Percentiles rank a stretch among this genome's conserved stretches.
Conservation (phyloP, 1,140 invertebrate genomes). For the Bombus consobrinus region DNA sequence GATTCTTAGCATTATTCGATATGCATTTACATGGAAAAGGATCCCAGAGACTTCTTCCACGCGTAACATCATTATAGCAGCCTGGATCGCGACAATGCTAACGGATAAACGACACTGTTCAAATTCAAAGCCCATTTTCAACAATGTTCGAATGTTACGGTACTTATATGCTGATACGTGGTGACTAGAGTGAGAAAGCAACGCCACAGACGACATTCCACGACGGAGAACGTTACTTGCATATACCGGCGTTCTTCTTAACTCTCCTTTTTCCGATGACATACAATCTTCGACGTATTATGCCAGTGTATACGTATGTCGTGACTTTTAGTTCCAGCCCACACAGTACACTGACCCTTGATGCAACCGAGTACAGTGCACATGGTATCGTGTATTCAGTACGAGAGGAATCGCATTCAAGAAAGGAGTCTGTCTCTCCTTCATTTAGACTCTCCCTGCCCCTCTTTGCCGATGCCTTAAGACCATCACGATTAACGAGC, state of each 20-base stretch:
- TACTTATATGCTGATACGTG: constrained; percentile 1
- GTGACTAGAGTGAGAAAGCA: constrained; percentile 13
- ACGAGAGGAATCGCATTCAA: constrained; percentile 49
- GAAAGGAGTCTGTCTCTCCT: not conserved
- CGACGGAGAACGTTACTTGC: constrained; percentile 27
- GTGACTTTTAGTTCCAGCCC: constrained; percentile 65
- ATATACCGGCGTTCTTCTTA: constrained; percentile 33
- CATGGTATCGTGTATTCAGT: constrained; percentile 60
- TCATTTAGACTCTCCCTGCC: not conserved
- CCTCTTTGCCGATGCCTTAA: constrained; percentile 24
- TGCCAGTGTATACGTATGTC: constrained; percentile 48
- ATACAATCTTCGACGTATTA: constrained; percentile 61
- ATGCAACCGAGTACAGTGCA: constrained; percentile 59
- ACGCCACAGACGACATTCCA: constrained; percentile 38
- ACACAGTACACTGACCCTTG: constrained; percentile 66
- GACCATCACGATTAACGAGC: constrained; percentile 65
- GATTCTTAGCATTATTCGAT: not conserved
- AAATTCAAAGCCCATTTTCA: constrained; percentile 8
- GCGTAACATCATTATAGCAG: too few relatives aligned
- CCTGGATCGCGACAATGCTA: not conserved
- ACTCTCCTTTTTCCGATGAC: constrained; percentile 59
- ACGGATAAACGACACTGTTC: not conserved
- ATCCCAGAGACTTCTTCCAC: too few relatives aligned
- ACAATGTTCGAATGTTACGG: constrained; percentile 16
- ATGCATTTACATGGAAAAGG: not conserved